A percentile compares a stretch with the other conserved stretches of the same genome.
phyloP scores from a whole-genome alignment of 2,888 invertebrate species.

The Diachrysia chrysitis region DNA sequence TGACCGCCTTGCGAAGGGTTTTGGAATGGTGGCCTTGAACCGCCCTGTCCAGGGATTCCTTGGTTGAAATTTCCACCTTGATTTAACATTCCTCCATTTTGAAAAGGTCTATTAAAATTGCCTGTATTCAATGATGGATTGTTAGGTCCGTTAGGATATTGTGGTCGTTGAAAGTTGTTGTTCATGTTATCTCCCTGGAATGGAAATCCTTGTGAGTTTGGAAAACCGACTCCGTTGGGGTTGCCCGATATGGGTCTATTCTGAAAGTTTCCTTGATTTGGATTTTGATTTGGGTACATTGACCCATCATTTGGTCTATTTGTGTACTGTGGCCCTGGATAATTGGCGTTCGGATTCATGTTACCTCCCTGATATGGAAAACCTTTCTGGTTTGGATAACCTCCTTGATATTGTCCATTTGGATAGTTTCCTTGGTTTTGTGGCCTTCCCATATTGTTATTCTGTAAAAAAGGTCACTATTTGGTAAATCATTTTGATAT shows the following conservation, averaged over 20 bases:
- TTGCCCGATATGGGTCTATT: constrained; percentile 27
- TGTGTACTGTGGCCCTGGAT: constrained; percentile 19
- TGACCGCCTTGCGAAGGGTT: constrained; percentile 20
- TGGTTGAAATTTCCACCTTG: constrained; percentile 22
- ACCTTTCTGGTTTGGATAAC: constrained; percentile 19
- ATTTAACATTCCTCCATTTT: constrained; percentile 26
- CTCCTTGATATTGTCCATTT: constrained; percentile 21
- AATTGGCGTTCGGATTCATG: constrained; percentile 36
- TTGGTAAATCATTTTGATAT: background rate
- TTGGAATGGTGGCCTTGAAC: constrained; percentile 12
- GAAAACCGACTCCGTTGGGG: constrained; percentile 6
- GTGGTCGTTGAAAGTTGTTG: constrained; percentile 38
- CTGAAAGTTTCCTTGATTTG: constrained; percentile 25
- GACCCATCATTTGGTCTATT: constrained; percentile 5
- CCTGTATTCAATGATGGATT: constrained; percentile 32
- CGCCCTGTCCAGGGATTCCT: background rate
- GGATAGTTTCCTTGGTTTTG: constrained; percentile 30
- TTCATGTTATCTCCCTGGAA: constrained; percentile 37
- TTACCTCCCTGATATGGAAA: constrained; percentile 31
- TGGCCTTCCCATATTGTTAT: constrained; percentile 27
- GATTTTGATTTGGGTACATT: constrained; percentile 22
- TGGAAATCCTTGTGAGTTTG: constrained; percentile 21
- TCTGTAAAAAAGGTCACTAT: constrained; percentile 23
- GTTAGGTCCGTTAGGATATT: constrained; percentile 23
- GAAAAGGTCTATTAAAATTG: constrained; percentile 20